Base-by-base conservation (phyloP, 1,140 invertebrate genomes). In the Drosophila micromelanica region DNA sequence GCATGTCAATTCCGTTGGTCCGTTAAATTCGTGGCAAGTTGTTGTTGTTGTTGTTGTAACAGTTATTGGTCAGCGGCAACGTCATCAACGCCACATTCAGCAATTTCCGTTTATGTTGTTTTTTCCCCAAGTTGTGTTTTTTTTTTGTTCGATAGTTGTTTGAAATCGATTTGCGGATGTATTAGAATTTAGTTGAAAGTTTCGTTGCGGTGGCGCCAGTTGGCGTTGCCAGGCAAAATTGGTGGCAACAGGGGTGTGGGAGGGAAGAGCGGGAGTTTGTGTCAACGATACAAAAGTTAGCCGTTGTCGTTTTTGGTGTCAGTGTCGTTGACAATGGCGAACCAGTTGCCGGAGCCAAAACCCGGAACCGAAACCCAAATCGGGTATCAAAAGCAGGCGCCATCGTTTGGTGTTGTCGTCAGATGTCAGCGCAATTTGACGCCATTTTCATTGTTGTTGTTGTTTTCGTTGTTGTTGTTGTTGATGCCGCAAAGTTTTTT, bases 401-500 rank as follows among this genome's bases (percentile, higher is more conserved):
- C 40, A 69, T 67, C 63, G 73, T 63, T 73, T 71, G 52, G 71
- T 74, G 56, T 73, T 67, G 67, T 80, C 76, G 86, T 89, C 80
- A 85, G 77, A 82, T 91, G 89, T 89, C 89, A 91, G 80, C 75
- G 89, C 89, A 91, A 91, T 91, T 91, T 91, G 89, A 91, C 78
- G 89, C 89, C 89, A 85, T 82, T 89, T 89, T 72, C 79, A 87
- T 87, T 90, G 87, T 72, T 46, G 23, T 52, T 54, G 37, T 38
- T 61, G 45, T 60, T 23, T n/a, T n/a, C n/a, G 17, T 17, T 17
- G 17, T 17, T 17, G 65, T 60, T 45, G 64, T 52, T 56, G 75
- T 78, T 74, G 64, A 43, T 60, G 80, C 60, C 76, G 60, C 65
- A 79, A 78, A 55, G 32, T 35, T 87, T 86, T 86, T 86, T 87